phyloP scores from a whole-genome alignment of 2,888 invertebrate species.

The Leptinotarsa juncta region DNA sequence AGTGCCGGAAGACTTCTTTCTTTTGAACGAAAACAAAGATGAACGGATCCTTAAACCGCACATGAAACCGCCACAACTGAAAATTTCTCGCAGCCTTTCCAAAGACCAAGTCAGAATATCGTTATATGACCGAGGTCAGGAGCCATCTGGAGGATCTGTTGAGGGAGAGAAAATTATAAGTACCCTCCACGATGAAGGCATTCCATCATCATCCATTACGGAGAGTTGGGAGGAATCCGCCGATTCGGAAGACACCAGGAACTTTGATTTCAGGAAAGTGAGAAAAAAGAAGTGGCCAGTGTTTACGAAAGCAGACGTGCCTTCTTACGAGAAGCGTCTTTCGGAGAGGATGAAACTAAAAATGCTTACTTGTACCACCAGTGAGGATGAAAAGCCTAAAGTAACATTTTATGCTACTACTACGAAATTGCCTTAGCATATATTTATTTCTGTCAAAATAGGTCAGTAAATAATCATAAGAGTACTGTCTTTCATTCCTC shows the following conservation, averaged over 20 bases:
- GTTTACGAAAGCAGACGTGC: conserved; percentile 13
- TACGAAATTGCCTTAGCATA: conserved; percentile 19
- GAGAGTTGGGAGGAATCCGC: conserved; percentile 5
- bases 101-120: conserved; percentile 1
- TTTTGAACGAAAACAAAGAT: neutral
- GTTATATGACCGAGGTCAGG: neutral
- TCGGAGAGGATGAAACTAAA: conserved; percentile 19
- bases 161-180: neutral
- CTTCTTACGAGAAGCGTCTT: conserved; percentile 18
- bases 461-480: conserved; percentile 1
- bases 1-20: conserved; percentile 8
- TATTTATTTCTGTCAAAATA: neutral
- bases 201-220: conserved; percentile 8
- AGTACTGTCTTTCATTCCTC: neutral
- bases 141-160: neutral
- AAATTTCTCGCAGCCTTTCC: neutral
- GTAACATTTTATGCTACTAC: conserved; percentile 21
- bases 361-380: conserved; percentile 9
- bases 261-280: conserved; percentile 13
- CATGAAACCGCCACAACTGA: neutral
- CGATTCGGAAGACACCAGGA: neutral
- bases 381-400: conserved; percentile 23
- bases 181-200: neutral
- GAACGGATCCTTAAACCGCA: neutral
- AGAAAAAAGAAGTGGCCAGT: conserved; percentile 18